Conservation (phyloP, 2,113 vertebrate genomes). For the pig (Sus scrofa) region DNA sequence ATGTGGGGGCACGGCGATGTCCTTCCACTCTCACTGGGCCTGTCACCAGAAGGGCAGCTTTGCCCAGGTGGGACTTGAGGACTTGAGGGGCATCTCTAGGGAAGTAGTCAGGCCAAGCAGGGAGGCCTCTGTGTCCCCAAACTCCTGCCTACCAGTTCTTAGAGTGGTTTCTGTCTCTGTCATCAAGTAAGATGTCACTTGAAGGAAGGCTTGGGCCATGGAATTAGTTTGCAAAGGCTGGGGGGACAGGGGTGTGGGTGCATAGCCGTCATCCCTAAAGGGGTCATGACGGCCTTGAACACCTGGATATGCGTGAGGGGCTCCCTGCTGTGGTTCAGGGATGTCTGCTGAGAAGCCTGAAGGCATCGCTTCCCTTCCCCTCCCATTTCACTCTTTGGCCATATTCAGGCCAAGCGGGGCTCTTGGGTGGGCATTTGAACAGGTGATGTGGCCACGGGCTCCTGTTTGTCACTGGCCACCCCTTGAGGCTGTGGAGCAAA, state of each 20-base stretch:
- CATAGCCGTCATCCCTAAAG: background rate
- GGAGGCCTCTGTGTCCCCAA: background rate
- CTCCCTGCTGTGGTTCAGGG: background rate
- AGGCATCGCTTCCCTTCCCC: too few species aligned
- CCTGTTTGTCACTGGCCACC: background rate
- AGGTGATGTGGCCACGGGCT: background rate
- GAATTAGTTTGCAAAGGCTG: background rate
- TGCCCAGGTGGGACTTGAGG: background rate
- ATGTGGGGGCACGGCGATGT: background rate
- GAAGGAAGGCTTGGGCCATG: background rate
- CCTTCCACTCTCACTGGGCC: background rate
- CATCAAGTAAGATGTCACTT: background rate
- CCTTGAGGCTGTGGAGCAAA: background rate
- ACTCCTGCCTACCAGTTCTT: background rate
- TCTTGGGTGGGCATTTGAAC: background rate
- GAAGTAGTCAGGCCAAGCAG: background rate
- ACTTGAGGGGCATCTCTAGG: background rate
- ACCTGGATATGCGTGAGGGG: background rate
- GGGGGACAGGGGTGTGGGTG: background rate
- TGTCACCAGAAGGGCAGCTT: background rate
- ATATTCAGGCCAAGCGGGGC: background rate
- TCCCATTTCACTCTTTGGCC: background rate
- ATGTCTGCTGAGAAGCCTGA: background rate
- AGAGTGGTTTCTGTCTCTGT: background rate
- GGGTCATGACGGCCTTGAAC: fast-evolving